phyloP scores from a whole-genome alignment of 1,140 invertebrate genomes.

The Chrysopa pallens region DNA sequence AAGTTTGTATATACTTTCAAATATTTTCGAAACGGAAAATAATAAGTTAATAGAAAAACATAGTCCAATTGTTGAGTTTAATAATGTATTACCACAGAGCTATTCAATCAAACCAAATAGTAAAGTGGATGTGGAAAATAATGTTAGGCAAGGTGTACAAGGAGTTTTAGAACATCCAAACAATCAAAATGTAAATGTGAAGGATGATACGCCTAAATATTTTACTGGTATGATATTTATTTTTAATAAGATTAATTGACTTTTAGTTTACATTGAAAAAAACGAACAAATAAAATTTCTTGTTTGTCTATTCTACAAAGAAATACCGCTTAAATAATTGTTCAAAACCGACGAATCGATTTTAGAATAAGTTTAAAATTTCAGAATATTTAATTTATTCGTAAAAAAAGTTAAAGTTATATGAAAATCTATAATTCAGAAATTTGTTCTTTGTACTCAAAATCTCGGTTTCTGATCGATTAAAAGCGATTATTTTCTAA shows the following conservation, averaged over 20 bases:
- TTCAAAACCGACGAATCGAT: no score
- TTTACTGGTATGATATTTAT: conserved; percentile 6
- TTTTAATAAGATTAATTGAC: no score
- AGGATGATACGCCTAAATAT: conserved; percentile 6
- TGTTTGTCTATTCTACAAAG: no score
- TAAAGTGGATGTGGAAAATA: conserved; percentile 18
- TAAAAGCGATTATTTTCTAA: conserved; percentile 3
- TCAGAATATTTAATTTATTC: no score
- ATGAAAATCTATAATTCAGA: no score
- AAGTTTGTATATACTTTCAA: conserved; percentile 34
- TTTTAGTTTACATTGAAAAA: no score
- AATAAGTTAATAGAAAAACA: conserved; percentile 8
- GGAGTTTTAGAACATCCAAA: conserved; percentile 9
- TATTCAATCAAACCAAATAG: conserved; percentile 18
- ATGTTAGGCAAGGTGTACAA: conserved; percentile 11
- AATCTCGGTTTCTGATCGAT: conserved; percentile 1
- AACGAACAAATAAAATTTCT: no score
- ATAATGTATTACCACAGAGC: conserved; percentile 7
- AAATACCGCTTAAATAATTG: no score
- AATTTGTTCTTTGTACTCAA: no score
- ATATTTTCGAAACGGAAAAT: conserved; percentile 10
- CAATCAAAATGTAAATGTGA: conserved; percentile 7
- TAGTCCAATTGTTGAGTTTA: no score
- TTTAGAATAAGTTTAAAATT: no score
- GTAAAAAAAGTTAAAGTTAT: no score